Percentiles rank a stretch among this genome's conserved stretches.
Evolutionary conservation across 2,797 vertebrate genomes (phyloP).

Genomic region (Trichosurus vulpecula): DNA sequence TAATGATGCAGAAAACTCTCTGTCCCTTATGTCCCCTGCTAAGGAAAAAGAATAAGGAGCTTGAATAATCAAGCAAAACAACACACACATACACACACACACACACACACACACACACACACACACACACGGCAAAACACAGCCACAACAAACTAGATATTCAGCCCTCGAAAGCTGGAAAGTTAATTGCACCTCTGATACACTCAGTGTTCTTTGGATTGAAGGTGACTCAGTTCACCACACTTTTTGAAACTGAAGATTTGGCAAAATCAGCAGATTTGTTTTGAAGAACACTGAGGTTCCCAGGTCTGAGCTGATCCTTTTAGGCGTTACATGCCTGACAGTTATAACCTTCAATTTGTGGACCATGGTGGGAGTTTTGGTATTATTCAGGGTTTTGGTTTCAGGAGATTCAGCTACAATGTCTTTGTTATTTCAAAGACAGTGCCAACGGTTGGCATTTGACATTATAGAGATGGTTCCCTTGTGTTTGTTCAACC

Average conservation of each 20-base stretch:
- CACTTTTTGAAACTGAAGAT: conserved; percentile 47
- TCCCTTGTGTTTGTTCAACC: conserved; percentile 29
- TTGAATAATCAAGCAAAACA: background rate
- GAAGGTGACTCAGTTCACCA: background rate
- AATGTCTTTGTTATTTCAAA: conserved; percentile 60
- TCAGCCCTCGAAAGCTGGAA: background rate
- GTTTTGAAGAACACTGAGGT: background rate
- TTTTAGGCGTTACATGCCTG: background rate
- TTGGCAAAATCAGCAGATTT: background rate
- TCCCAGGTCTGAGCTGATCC: background rate
- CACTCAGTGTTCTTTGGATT: background rate
- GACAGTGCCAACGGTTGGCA: conserved; percentile 36
- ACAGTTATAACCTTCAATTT: conserved; percentile 65
- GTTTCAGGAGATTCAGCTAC: conserved; percentile 53
- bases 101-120: too few species aligned
- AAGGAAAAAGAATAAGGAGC: background rate
- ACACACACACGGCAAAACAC: background rate
- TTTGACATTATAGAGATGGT: background rate
- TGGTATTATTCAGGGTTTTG: conserved; percentile 62
- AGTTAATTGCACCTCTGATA: background rate
- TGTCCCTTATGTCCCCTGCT: background rate
- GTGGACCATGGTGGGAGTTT: conserved; percentile 47
- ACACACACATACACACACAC: background rate
- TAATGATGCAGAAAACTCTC: background rate
- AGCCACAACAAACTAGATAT: background rate